These are phyloP conservation scores for Eulimnadia texana DNA, from an alignment of 1,140 invertebrate species.

Conservation along the genomic window DNA sequence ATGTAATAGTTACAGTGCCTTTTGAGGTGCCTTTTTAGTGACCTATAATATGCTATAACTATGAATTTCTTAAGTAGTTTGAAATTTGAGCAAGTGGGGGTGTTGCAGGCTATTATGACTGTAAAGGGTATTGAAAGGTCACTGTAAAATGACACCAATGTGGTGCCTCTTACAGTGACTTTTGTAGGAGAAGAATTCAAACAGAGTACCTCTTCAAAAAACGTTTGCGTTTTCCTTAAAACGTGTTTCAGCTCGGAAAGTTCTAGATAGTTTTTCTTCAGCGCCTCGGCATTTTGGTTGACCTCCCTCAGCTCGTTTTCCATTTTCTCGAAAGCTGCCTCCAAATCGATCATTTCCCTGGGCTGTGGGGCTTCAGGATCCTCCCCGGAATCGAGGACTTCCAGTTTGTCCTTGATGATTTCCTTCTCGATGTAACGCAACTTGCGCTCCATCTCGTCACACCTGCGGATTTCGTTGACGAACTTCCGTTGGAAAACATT, in stretches of 20 bases:
- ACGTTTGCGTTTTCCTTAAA: constrained; percentile 87
- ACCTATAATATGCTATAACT: no score
- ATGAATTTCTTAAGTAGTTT: no score
- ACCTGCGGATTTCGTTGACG: constrained; percentile 83
- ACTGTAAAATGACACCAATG: no score
- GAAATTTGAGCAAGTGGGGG: no score
- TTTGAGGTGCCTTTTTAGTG: no score
- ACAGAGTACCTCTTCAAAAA: constrained; percentile 89
- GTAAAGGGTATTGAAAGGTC: no score
- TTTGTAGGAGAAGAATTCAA: neutral
- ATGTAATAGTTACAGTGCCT: no score
- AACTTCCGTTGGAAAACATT: constrained; percentile 93
- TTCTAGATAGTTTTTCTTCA: constrained; percentile 48
- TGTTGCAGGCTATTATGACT: no score
- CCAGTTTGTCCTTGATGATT: constrained; percentile 93
- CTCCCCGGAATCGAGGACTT: constrained; percentile 92
- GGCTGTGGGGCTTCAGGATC: constrained; percentile 96
- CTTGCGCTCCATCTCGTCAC: constrained; percentile 93
- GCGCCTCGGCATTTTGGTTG: constrained; percentile 84
- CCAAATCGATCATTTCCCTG: constrained; percentile 97
- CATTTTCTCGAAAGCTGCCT: constrained; percentile 91
- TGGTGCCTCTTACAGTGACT: neutral
- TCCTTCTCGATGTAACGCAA: constrained; percentile 92
- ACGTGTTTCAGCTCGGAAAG: constrained; percentile 87
- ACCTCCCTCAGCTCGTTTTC: constrained; percentile 93